These are phyloP conservation scores for Lithobius niger DNA, from an alignment of 1,140 invertebrate species.

Conservation along the genomic window DNA sequence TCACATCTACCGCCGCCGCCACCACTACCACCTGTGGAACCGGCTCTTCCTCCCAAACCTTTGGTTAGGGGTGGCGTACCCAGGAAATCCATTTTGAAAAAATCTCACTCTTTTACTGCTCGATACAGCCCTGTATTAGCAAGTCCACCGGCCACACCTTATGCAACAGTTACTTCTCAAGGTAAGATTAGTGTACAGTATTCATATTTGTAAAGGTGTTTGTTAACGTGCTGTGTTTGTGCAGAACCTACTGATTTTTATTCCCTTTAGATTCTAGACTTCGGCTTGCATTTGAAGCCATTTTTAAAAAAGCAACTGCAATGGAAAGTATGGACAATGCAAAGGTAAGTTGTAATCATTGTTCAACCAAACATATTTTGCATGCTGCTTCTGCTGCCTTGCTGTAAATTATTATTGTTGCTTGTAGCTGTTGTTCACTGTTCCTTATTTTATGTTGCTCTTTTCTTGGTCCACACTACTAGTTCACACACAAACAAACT, in stretches of 20 bases:
- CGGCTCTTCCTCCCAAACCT: neutral
- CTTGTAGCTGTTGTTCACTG: too few relatives aligned
- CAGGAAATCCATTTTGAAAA: slow-evolving; percentile 80
- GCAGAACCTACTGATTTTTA: neutral
- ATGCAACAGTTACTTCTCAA: slow-evolving; percentile 51
- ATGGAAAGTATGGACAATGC: slow-evolving; percentile 32
- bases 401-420: too few relatives aligned
- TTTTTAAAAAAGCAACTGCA: slow-evolving; percentile 70
- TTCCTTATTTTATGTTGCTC: too few relatives aligned
- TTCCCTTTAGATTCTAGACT: slow-evolving; percentile 41
- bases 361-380: too few relatives aligned
- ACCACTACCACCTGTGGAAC: neutral
- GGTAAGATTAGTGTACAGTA: slow-evolving; percentile 16
- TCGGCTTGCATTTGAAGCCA: slow-evolving; percentile 73
- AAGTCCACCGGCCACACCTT: slow-evolving; percentile 49
- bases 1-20: neutral
- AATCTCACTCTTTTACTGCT: slow-evolving; percentile 74
- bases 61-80: slow-evolving; percentile 33
- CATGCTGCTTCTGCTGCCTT: too few relatives aligned
- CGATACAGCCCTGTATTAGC: slow-evolving; percentile 41
- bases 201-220: slow-evolving; percentile 13
- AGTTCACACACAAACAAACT: too few relatives aligned
- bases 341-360: neutral
- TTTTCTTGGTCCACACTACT: too few relatives aligned
- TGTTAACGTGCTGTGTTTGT: neutral